phyloP scores from a whole-genome alignment of 2,888 invertebrate species.

The Hydroisotoma schaefferi region DNA sequence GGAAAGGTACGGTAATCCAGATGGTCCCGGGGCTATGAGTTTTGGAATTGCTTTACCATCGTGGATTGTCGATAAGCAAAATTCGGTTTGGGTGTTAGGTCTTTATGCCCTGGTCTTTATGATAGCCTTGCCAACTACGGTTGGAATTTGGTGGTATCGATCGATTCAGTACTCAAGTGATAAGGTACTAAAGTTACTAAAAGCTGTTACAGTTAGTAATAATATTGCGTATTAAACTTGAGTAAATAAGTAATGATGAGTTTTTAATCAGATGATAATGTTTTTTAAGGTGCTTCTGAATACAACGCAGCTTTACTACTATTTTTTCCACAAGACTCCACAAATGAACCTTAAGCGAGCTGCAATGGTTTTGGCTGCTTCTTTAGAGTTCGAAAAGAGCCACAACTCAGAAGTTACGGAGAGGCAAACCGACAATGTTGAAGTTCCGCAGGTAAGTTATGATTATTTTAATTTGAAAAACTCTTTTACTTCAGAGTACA shows the following conservation, averaged over 20 bases:
- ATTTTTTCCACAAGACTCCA: slow-evolving; percentile 92
- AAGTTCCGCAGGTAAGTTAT: slow-evolving; percentile 76
- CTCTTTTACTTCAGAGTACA: background rate
- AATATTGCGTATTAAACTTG: background rate
- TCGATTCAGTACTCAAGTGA: slow-evolving; percentile 96
- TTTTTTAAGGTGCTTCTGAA: slow-evolving; percentile 72
- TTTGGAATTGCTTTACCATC: slow-evolving; percentile 99
- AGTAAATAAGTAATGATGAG: background rate
- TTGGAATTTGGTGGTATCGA: slow-evolving; percentile 98
- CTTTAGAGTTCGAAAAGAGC: slow-evolving; percentile 90
- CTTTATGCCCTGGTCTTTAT: slow-evolving; percentile 95
- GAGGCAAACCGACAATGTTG: slow-evolving; percentile 87
- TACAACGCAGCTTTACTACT: slow-evolving; percentile 95
- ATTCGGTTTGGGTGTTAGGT: slow-evolving; percentile 92
- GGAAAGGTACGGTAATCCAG: slow-evolving; percentile 99
- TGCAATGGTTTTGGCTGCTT: slow-evolving; percentile 93
- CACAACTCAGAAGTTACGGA: slow-evolving; percentile 93
- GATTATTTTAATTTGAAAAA: slow-evolving; percentile 5
- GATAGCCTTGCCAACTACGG: slow-evolving; percentile 87
- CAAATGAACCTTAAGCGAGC: slow-evolving; percentile 92
- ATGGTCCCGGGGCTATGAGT: slow-evolving; percentile 98
- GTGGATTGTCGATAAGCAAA: slow-evolving; percentile 99
- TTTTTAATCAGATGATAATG: background rate
- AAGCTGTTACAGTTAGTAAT: background rate
- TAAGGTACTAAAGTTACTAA: slow-evolving; percentile 58